A percentile compares a stretch with the other conserved stretches of the same genome.
Conservation (phyloP, 2,888 invertebrate genomes). For the Oxytorus armatus region DNA sequence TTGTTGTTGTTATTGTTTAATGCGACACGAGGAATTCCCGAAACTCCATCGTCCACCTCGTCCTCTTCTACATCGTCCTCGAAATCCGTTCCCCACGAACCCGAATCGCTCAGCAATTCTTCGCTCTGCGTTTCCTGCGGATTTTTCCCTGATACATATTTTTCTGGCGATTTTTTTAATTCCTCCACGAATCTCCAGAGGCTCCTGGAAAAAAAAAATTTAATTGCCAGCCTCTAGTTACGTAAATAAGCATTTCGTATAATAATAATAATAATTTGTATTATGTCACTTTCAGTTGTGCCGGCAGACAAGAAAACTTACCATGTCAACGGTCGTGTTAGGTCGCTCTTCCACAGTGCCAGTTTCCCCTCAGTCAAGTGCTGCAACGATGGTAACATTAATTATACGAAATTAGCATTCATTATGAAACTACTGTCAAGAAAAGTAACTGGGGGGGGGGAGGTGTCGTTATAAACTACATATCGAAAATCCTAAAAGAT, state of each 20-base stretch:
- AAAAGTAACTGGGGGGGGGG: too few species aligned
- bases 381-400: slow-evolving; percentile 74
- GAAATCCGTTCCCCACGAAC: slow-evolving; percentile 83
- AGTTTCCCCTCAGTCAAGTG: slow-evolving; percentile 83
- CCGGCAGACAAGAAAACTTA: slow-evolving; percentile 74
- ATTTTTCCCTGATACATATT: slow-evolving; percentile 72
- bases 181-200: slow-evolving; percentile 80
- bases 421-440: slow-evolving; percentile 30
- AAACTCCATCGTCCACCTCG: slow-evolving; percentile 53
- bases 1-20: slow-evolving; percentile 30
- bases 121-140: slow-evolving; percentile 62
- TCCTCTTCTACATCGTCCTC: slow-evolving; percentile 77
- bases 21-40: not conserved
- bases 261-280: too few species aligned
- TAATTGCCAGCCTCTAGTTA: too few species aligned
- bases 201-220: slow-evolving; percentile 72
- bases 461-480: too few species aligned
- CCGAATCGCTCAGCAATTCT: slow-evolving; percentile 76
- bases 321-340: slow-evolving; percentile 80
- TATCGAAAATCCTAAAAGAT: too few species aligned
- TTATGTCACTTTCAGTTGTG: slow-evolving; percentile 34
- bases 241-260: too few species aligned
- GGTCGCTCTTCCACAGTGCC: slow-evolving; percentile 82
- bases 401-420: slow-evolving; percentile 67
- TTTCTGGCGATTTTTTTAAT: slow-evolving; percentile 77